Conservation (phyloP, 2,888 invertebrate species). For the Seira sanloemensis region DNA sequence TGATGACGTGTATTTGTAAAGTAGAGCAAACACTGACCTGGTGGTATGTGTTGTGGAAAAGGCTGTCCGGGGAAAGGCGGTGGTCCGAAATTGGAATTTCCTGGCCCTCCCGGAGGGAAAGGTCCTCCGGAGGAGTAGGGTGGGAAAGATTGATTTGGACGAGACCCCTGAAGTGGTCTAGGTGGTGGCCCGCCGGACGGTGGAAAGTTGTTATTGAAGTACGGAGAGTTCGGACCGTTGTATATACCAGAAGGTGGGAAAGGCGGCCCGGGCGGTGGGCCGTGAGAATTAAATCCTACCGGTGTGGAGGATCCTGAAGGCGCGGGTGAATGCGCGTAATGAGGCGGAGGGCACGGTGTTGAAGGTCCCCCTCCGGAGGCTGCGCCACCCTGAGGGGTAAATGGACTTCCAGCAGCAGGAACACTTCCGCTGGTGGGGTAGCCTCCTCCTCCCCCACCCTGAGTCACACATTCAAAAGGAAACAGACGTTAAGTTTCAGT, state of each 20-base stretch:
- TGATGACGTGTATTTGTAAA: too few species aligned
- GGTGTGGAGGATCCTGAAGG: constrained; percentile 90
- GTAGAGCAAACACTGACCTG: too few species aligned
- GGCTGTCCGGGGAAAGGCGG: constrained; percentile 72
- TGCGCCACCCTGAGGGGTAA: constrained; percentile 73
- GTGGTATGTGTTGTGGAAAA: constrained; percentile 70
- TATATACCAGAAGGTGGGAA: constrained; percentile 79
- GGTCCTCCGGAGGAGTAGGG: constrained; percentile 74
- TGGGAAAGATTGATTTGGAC: constrained; percentile 72
- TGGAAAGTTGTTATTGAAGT: constrained; percentile 71
- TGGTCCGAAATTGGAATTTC: constrained; percentile 71
- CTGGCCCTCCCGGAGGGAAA: constrained; percentile 79
- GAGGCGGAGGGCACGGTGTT: constrained; percentile 78
- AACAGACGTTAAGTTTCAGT: not conserved
- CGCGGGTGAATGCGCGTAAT: constrained; percentile 90
- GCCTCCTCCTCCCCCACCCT: constrained; percentile 71
- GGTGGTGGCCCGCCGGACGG: constrained; percentile 72
- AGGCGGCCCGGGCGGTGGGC: constrained; percentile 78
- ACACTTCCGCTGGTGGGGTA: constrained; percentile 72
- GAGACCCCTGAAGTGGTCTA: constrained; percentile 70
- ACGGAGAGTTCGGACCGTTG: constrained; percentile 80
- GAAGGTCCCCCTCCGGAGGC: constrained; percentile 72
- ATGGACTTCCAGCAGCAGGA: constrained; percentile 73
- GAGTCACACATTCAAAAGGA: not conserved
- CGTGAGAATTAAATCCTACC: constrained; percentile 79